Evolutionary conservation across 2,888 invertebrate species (phyloP).

Genomic region (Anaspis maculata): DNA sequence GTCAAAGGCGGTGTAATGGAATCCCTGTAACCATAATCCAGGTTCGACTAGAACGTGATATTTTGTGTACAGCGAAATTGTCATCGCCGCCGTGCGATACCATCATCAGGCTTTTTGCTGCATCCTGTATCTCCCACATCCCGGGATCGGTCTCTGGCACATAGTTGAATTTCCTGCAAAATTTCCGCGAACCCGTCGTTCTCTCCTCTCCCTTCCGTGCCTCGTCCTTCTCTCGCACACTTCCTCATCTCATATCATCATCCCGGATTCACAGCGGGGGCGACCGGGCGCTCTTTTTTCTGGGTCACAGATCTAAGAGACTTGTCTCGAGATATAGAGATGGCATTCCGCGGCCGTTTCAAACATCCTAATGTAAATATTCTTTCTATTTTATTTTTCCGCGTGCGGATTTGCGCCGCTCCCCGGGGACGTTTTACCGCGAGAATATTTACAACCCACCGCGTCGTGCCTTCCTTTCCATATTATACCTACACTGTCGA

Average conservation of each 20-base stretch:
- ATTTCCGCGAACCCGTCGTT: no score
- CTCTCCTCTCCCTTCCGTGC: neutral
- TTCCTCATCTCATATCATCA: constrained; percentile 18
- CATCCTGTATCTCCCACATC: no score
- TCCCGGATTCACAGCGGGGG: constrained; percentile 5
- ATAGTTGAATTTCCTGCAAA: no score
- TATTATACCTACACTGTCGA: no score
- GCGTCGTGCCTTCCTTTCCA: no score
- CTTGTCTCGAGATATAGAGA: constrained; percentile 23
- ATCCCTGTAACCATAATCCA: no score
- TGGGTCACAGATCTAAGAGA: constrained; percentile 27
- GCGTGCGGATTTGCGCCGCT: constrained; percentile 14
- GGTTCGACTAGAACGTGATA: no score
- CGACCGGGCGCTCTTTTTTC: constrained; percentile 18
- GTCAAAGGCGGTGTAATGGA: no score
- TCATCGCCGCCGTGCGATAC: no score
- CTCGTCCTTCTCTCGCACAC: constrained; percentile 9
- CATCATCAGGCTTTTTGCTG: no score
- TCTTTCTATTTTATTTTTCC: constrained; percentile 22
- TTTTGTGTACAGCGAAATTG: no score
- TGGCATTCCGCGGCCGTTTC: constrained; percentile 21
- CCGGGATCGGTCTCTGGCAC: no score
- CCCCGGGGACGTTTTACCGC: constrained; percentile 13
- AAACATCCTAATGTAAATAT: constrained; percentile 27
- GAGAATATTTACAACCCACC: constrained; percentile 12